These are phyloP conservation scores for Paramormyrops hopkinsi DNA, from an alignment of 2,797 vertebrate genomes.

Conservation along the genomic window DNA sequence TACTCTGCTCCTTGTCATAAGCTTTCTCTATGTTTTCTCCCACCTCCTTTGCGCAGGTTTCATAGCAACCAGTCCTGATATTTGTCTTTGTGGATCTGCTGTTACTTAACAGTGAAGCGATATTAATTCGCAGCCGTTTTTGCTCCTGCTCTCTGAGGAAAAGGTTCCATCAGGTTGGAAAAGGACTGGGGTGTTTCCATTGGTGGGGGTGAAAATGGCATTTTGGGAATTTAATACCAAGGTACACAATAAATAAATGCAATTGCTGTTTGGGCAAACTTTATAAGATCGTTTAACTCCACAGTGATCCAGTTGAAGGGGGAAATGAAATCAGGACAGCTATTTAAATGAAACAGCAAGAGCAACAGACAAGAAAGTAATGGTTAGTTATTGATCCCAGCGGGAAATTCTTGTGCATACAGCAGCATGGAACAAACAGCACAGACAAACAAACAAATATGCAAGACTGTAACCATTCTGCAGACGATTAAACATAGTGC, in stretches of 20 bases:
- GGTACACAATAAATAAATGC: neutral
- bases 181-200: neutral
- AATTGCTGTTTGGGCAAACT: neutral
- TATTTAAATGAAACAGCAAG: neutral
- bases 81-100: conserved; percentile 15
- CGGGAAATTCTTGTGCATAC: neutral
- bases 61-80: conserved; percentile 15
- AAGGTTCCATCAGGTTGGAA: neutral
- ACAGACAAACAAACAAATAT: neutral
- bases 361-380: neutral
- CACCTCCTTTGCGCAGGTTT: neutral
- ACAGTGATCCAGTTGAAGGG: neutral
- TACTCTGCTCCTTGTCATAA: conserved; percentile 47
- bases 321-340: neutral
- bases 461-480: neutral
- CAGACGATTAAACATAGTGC: neutral
- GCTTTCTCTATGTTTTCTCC: neutral
- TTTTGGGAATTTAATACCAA: neutral
- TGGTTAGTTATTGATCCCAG: neutral
- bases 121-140: neutral
- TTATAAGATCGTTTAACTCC: neutral
- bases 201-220: neutral
- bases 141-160: neutral
- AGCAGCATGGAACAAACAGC: neutral
- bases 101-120: neutral